Evolutionary conservation across 2,113 vertebrate species (phyloP).

Genomic region (Rhinolophus ferrumequinum): DNA sequence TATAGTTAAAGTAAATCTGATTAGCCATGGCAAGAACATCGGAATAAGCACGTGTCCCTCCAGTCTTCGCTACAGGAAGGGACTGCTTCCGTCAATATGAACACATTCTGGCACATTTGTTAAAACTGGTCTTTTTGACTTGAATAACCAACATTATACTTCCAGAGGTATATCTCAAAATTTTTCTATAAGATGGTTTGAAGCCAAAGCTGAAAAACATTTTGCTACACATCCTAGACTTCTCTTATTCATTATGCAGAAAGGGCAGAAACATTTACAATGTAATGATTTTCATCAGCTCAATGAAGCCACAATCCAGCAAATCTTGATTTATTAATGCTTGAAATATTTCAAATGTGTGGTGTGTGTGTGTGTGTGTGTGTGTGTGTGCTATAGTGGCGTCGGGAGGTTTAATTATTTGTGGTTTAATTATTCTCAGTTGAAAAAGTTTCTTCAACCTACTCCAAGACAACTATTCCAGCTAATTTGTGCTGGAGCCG

Average conservation of each 20-base stretch:
- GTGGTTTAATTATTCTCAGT: neutral
- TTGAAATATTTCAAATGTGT: neutral
- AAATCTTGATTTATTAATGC: slow-evolving; percentile 20
- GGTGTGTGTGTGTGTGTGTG: too few relatives aligned
- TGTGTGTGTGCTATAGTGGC: neutral
- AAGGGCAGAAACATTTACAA: neutral
- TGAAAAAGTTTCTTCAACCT: neutral
- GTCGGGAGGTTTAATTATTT: neutral
- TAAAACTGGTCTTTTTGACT: neutral
- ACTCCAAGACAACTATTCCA: neutral
- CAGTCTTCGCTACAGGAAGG: neutral
- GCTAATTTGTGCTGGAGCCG: neutral
- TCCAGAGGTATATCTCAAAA: neutral
- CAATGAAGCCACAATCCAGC: neutral
- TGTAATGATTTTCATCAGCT: slow-evolving; percentile 29
- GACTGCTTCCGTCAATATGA: neutral
- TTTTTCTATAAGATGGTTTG: neutral
- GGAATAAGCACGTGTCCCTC: neutral
- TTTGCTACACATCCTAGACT: neutral
- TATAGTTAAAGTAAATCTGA: slow-evolving; percentile 50
- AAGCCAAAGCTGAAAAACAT: slow-evolving; percentile 24
- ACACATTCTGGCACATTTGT: neutral
- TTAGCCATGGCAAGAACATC: neutral
- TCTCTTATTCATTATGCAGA: neutral
- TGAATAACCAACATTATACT: neutral